Percentiles rank a stretch among this genome's conserved stretches.
Conservation (phyloP, 2,797 vertebrate genomes). For the Alosa sapidissima region DNA sequence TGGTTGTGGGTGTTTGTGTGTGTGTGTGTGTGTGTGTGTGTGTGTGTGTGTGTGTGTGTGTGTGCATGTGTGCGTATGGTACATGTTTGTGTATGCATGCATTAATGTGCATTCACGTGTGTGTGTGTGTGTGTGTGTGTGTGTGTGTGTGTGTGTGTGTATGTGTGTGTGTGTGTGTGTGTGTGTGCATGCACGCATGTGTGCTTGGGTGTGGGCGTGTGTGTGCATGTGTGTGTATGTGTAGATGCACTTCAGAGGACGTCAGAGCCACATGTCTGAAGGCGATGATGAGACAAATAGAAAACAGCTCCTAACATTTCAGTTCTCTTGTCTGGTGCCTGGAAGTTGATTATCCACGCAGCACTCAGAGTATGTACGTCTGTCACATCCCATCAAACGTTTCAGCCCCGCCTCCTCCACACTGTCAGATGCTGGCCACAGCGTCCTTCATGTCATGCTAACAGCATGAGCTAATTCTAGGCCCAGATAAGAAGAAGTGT, state of each 20-base stretch:
- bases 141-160: neutral
- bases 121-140: neutral
- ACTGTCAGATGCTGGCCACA: neutral
- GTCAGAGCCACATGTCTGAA: too few species aligned
- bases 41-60: constrained; percentile 9
- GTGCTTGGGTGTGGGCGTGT: neutral
- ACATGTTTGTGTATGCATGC: neutral
- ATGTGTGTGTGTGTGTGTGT: neutral
- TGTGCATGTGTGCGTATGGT: neutral
- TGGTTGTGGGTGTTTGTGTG: neutral
- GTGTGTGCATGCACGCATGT: neutral
- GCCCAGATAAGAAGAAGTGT: too few species aligned
- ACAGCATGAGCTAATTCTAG: too few species aligned
- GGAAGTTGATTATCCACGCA: neutral
- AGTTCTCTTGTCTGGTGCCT: neutral
- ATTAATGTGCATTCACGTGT: neutral
- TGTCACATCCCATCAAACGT: neutral
- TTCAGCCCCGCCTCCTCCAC: neutral
- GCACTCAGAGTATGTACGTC: neutral
- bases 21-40: neutral
- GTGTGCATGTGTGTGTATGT: neutral
- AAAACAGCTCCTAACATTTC: too few species aligned
- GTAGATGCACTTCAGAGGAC: neutral
- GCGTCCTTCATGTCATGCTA: too few species aligned
- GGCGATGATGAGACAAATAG: too few species aligned